phyloP scores from a whole-genome alignment of 2,113 vertebrate genomes.

The Xiphophorus maculatus region DNA sequence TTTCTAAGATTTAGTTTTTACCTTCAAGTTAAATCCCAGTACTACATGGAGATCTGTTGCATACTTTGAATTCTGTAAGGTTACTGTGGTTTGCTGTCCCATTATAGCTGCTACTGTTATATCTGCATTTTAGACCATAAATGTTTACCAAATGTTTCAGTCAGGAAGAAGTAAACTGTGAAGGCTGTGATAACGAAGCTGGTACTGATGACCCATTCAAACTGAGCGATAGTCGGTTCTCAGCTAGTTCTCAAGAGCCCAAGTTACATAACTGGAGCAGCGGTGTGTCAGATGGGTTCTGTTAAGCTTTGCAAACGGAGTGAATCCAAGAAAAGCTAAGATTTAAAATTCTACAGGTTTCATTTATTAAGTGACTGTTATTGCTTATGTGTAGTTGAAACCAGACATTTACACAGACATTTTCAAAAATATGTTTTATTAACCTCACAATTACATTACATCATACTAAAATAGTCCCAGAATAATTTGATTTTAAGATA shows the following conservation, averaged over 20 bases:
- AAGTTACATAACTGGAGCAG: neutral
- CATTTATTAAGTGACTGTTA: slow-evolving; percentile 31
- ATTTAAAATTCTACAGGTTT: slow-evolving; percentile 21
- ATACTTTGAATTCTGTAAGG: slow-evolving; percentile 6
- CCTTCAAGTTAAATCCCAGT: slow-evolving; percentile 34
- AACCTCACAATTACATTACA: neutral
- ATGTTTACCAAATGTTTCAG: slow-evolving; percentile 7
- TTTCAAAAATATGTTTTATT: neutral
- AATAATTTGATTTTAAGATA: neutral
- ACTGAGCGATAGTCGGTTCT: slow-evolving; percentile 50
- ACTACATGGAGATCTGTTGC: slow-evolving; percentile 7
- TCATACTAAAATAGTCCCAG: neutral
- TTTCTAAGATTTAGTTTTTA: slow-evolving; percentile 43
- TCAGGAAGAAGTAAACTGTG: slow-evolving; percentile 7
- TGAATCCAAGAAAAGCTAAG: slow-evolving; percentile 6
- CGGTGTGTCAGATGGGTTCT: neutral
- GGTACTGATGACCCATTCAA: slow-evolving; percentile 52
- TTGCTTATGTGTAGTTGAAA: slow-evolving; percentile 28
- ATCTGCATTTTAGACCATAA: slow-evolving; percentile 10
- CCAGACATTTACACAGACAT: neutral
- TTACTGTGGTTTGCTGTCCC: slow-evolving; percentile 26
- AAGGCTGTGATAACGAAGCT: slow-evolving; percentile 8
- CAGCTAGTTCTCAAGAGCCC: slow-evolving; percentile 12
- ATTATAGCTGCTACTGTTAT: slow-evolving; percentile 26
- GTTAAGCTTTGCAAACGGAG: neutral